Base-by-base conservation (phyloP, 1,140 invertebrate genomes). In the Potamilus streckersoni region DNA sequence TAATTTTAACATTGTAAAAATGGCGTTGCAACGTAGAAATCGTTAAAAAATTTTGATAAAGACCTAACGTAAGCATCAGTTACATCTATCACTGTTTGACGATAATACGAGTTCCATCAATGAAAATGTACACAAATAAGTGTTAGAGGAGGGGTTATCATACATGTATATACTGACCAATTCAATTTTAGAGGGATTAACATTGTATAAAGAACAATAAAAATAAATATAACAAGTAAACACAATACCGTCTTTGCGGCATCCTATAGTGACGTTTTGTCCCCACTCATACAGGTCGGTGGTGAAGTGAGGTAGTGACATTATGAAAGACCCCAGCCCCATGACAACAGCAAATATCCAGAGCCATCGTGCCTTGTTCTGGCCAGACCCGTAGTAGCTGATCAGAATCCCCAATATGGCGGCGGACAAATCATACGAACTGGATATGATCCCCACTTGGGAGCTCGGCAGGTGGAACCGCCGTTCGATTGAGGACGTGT, bases 401-500 rank as follows among this genome's bases (percentile, higher is more conserved):
- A 72, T 31, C 27, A 27, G 66, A 72, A 62, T 55, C 49, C 15
- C 31, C 27, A 68, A n/a, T 23, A 23, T 31, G 38, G 23, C 62
- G 0, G 94, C 95, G 0, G 94, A 94, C 78, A 96, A 92, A 83
- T 96, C 95, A 82, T 96, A 96, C 16, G 92, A 93, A 71, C 94
- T 94, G n/a, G 94, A 94, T 49, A 96, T 93, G 57, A 95, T 88
- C 1, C 95, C 95, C 0, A 94, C 94, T 83, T 95, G 93, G 67
- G 94, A 93, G 75, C 87, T 96, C 38, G 86, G 79, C 38, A 97
- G 87, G 1, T 94, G 93, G 83, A 95, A 97, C 69, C 95, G 92
- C 74, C 93, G 93, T 85, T 97, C 96, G 14, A 96, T 95, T 1
- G 95, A 95, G 4, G 95, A 95, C 66, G 96, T 95, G 56, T 95